Base-by-base conservation (phyloP, 2,797 vertebrate species). In the Manis pentadactyla region DNA sequence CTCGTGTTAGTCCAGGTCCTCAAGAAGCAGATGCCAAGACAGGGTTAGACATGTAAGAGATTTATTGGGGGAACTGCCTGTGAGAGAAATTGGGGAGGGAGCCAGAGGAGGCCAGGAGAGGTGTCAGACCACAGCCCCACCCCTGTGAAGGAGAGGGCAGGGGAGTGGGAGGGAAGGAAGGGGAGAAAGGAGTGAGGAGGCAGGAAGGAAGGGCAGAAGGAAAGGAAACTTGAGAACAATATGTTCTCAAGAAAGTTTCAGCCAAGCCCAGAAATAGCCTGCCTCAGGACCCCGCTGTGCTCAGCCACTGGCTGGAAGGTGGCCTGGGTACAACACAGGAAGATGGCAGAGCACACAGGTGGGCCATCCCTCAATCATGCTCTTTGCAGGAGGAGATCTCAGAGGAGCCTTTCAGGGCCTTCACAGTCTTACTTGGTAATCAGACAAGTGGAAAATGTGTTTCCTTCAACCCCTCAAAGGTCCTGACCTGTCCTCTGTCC, bases 1-100 rank as follows among this genome's bases (percentile, higher is more conserved):
- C 61, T 34, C 14, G 0, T 66, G 74, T 93, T 75, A 69, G 66
- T 51, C 31, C 49, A 66, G 57, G 46, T 71, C 37, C 71, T 95
- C 66, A 83, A 91, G 86, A 94, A 84, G 81, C 68, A 73, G 57
- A 79, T 17, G 51, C 91, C 71, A 63, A 79, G 64, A 93, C 77
- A 78, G 68, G 63, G 61, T 78, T 68, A 79, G 82, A 90, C 61
- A 68, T 31, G 12, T 6, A 51, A 63, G 73, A 96, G 29, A 78
- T 61, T 83, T 77, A 57, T 5, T 61, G 19, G 27, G 31, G 31
- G 21, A 31, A 93, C 51, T 37, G 29, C 59, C 51, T 88, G 8
- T 23, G 23, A 59, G 17, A 57, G 34, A 79, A 85, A 85, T 69
- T 61, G 14, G 17, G 59, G 42, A 51, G 68, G 25, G 23, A 66